These are phyloP conservation scores for Lordiphosa clarofinis DNA, from an alignment of 1,140 invertebrate genomes.

Conservation along the genomic window DNA sequence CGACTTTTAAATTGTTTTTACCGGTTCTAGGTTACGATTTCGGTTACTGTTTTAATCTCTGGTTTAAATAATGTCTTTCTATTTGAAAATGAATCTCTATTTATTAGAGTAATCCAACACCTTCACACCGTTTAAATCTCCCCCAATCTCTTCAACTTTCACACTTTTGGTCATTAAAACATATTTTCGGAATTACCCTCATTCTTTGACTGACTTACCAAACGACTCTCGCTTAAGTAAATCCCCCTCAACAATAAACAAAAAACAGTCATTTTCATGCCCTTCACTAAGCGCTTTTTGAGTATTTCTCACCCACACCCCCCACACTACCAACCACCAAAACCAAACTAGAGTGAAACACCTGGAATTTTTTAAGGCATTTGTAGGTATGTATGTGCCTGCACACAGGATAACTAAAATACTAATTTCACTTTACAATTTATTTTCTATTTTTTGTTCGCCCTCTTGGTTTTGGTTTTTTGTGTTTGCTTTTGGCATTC, in stretches of 20 bases:
- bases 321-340: slow-evolving; percentile 8
- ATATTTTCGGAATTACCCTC: slow-evolving; percentile 18
- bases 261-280: slow-evolving; percentile 41
- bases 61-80: too few species aligned
- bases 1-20: too few species aligned
- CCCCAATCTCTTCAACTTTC: too few species aligned
- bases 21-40: too few species aligned
- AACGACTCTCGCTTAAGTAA: slow-evolving; percentile 26
- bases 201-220: slow-evolving; percentile 25
- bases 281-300: slow-evolving; percentile 48
- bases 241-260: slow-evolving; percentile 1
- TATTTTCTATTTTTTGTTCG: slow-evolving; percentile 49
- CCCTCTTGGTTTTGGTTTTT: slow-evolving; percentile 37
- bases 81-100: too few species aligned
- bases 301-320: slow-evolving; percentile 35
- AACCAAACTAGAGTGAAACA: slow-evolving; percentile 7
- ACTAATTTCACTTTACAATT: slow-evolving; percentile 78
- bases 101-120: too few species aligned
- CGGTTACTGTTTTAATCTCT: too few species aligned
- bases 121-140: too few species aligned
- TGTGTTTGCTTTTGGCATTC: slow-evolving; percentile 67
- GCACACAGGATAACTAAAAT: slow-evolving; percentile 73
- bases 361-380: slow-evolving; percentile 34
- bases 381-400: slow-evolving; percentile 28
- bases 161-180: slow-evolving; percentile 1